These are phyloP conservation scores for Bufo bufo DNA, from an alignment of 2,113 vertebrate genomes.

Conservation along the genomic window DNA sequence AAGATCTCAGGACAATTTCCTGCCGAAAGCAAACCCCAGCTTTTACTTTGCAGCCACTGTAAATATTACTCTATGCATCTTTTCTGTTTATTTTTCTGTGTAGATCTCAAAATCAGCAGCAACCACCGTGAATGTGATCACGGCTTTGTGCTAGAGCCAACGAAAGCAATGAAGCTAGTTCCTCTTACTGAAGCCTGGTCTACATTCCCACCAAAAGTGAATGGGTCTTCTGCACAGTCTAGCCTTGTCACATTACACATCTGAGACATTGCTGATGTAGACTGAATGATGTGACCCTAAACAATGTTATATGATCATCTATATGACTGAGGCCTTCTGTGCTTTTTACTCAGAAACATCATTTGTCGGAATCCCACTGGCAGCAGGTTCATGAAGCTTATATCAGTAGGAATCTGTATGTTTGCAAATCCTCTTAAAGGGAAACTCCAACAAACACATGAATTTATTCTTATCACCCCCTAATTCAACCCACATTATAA, in stretches of 20 bases:
- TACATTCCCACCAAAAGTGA: conserved; percentile 23
- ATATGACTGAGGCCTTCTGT: not conserved
- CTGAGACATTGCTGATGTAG: not conserved
- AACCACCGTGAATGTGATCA: conserved; percentile 41
- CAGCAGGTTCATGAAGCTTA: not conserved
- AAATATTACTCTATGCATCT: conserved; percentile 51
- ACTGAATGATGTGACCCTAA: not conserved
- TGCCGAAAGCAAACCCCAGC: conserved; percentile 45
- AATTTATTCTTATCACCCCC: not conserved
- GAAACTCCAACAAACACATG: not conserved
- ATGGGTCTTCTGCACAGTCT: not conserved
- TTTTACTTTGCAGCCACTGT: conserved; percentile 50
- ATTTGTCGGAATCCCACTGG: not conserved
- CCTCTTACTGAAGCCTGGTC: conserved; percentile 18
- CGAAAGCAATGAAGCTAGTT: conserved; percentile 38
- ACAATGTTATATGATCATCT: not conserved
- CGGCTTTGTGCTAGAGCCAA: conserved; percentile 39
- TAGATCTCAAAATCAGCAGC: conserved; percentile 48
- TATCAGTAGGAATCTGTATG: not conserved
- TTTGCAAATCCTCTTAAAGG: not conserved
- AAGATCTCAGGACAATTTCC: conserved; percentile 37
- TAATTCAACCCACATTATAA: too few relatives aligned
- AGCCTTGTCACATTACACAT: not conserved
- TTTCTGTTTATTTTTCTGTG: conserved; percentile 54
- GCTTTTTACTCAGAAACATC: not conserved